Evolutionary conservation across 2,888 invertebrate genomes (phyloP), one percentile per base, ranked within the genome.

Genomic region (Pterobdella sp.): DNA sequence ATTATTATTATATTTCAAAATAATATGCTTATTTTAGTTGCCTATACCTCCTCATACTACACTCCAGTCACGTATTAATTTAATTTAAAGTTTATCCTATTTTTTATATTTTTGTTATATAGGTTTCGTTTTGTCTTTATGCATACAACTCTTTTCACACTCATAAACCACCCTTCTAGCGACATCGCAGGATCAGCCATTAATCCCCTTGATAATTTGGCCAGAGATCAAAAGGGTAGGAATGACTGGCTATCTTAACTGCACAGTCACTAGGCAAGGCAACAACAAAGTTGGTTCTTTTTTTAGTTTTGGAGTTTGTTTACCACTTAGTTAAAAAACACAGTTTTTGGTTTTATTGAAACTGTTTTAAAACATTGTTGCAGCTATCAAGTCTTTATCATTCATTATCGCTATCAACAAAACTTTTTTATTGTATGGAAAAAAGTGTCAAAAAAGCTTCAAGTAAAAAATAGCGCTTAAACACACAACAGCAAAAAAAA

Each of bases 151-250:
- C 52, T 22, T 22, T 49, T 14, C 14, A 14, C 52, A 49, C n/a
- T 49, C 52, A 22, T 14, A 49, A 18, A 18, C 66, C 66, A 18
- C 32, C 36, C 4, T 26, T 73, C 10, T 76, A 79, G 80, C 77
- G 22, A 65, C 26, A 31, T 77, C 72, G 2, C 81, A 81, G 72
- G 78, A 78, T 36, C 56, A 73, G 70, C 82, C 82, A 7, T 78
- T 80, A 73, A 83, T 83, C 66, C 81, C 81, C 0, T 80, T 81
- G 74, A 80, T 80, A 36, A 82, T 82, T 64, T 79, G 80, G 74
- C 81, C 82, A 1, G 82, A 82, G 67, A 81, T 82, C 36, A 80
- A 81, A 73, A 78, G 79, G 18, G 78, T 81, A 31, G 82, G 82
- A 2, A 79, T 79, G 36, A 80, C 80, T 3, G 82, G 79, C 0